phyloP scores from a whole-genome alignment of 2,113 vertebrate species.

The Psophia crepitans region DNA sequence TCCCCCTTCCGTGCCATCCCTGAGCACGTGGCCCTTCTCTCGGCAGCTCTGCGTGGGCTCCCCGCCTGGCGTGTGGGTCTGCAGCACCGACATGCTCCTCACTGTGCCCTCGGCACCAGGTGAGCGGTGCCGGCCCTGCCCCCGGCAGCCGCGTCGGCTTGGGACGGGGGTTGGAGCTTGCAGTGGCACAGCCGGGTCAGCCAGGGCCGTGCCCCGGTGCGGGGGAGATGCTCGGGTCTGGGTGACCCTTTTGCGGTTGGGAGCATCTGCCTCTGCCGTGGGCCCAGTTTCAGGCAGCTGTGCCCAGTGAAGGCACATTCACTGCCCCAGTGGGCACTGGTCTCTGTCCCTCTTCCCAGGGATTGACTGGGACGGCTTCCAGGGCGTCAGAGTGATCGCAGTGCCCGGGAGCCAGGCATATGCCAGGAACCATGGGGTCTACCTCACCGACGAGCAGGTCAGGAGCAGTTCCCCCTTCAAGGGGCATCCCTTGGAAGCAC shows the following conservation, averaged over 20 bases:
- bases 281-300: not conserved
- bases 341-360: constrained; percentile 55
- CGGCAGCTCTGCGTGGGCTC: constrained; percentile 86
- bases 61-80: constrained; percentile 92
- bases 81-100: constrained; percentile 93
- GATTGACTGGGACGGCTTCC: constrained; percentile 83
- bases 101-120: constrained; percentile 76
- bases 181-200: not conserved
- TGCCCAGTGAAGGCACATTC: not conserved
- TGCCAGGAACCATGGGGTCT: constrained; percentile 87
- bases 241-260: rapidly evolving
- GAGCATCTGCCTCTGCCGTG: rapidly evolving
- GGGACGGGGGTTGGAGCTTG: not conserved
- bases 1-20: not conserved
- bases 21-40: not conserved
- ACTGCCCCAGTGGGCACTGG: not conserved
- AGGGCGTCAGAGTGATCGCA: constrained; percentile 83
- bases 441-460: constrained; percentile 81
- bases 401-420: constrained; percentile 82
- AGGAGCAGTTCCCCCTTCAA: not conserved
- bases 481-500: not conserved
- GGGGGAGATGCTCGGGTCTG: rapidly evolving
- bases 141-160: rapidly evolving
- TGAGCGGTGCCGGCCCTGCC: constrained; percentile 49
- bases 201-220: rapidly evolving